Conservation (phyloP, 2,888 invertebrate species). For the Limenitis camilla region DNA sequence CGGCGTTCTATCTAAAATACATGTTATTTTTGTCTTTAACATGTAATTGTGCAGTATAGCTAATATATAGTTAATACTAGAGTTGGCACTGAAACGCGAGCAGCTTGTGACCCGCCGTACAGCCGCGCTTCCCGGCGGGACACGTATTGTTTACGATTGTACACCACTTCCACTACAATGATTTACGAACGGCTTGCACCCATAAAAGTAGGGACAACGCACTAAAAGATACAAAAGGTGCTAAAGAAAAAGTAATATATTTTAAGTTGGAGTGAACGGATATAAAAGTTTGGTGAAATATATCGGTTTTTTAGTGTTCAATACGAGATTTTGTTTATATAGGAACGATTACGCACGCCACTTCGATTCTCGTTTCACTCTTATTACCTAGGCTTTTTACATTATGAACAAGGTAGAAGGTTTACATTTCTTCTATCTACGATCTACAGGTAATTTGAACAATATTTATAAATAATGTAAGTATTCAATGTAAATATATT, state of each 20-base stretch:
- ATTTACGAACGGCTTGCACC: slow-evolving; percentile 69
- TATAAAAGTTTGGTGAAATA: slow-evolving; percentile 72
- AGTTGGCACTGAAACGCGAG: slow-evolving; percentile 5
- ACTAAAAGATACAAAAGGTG: slow-evolving; percentile 74
- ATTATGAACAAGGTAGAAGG: no score
- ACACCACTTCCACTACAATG: slow-evolving; percentile 71
- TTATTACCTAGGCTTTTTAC: slow-evolving; percentile 20
- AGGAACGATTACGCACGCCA: slow-evolving; percentile 64
- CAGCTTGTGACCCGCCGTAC: slow-evolving; percentile 16
- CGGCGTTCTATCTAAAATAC: no score
- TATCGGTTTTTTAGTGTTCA: slow-evolving; percentile 70
- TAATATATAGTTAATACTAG: slow-evolving; percentile 17
- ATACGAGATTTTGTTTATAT: slow-evolving; percentile 66
- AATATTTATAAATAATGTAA: neutral
- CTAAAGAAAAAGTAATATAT: slow-evolving; percentile 73
- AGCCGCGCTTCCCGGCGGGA: slow-evolving; percentile 42
- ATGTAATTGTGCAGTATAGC: slow-evolving; percentile 1
- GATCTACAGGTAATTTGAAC: neutral
- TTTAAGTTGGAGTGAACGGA: slow-evolving; percentile 66
- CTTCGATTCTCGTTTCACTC: slow-evolving; percentile 35
- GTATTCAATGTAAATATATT: neutral
- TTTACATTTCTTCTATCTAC: no score
- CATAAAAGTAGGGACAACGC: slow-evolving; percentile 71
- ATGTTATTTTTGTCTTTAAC: no score
- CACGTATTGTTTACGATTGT: slow-evolving; percentile 63